Percentiles rank a stretch among this genome's conserved stretches.
phyloP scores from a whole-genome alignment of 2,888 invertebrate genomes.

The Sarcophaga caerulescens region DNA sequence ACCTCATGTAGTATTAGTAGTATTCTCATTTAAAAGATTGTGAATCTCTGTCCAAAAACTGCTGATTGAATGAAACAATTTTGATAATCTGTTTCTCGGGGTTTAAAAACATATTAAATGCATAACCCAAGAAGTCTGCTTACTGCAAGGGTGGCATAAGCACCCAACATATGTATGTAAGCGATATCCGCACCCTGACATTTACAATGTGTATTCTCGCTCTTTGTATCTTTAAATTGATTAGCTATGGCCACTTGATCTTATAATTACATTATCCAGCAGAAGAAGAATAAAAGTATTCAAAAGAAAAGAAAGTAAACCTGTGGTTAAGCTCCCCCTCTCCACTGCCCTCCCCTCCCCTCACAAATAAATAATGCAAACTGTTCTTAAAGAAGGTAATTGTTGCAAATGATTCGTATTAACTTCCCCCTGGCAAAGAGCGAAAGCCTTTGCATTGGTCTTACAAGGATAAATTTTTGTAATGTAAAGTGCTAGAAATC shows the following conservation, averaged over 20 bases:
- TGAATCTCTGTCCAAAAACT: too few relatives aligned
- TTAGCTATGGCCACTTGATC: conserved; percentile 80
- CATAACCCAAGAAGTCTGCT: too few relatives aligned
- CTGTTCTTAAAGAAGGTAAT: conserved; percentile 39
- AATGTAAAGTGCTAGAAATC: conserved; percentile 16
- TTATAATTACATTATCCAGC: conserved; percentile 75
- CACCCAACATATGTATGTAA: too few relatives aligned
- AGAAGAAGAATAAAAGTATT: conserved; percentile 11
- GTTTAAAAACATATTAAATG: too few relatives aligned
- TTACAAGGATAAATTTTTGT: conserved; percentile 19
- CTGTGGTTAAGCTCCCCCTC: conserved; percentile 28
- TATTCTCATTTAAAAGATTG: too few relatives aligned
- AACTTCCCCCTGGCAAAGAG: conserved; percentile 1
- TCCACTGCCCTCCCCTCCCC: conserved; percentile 12
- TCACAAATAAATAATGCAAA: background rate
- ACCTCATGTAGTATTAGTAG: too few relatives aligned
- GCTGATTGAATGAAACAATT: too few relatives aligned
- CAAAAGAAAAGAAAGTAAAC: background rate
- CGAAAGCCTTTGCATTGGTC: too few relatives aligned
- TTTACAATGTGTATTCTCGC: too few relatives aligned
- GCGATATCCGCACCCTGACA: too few relatives aligned
- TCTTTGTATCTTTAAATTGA: conserved; percentile 73
- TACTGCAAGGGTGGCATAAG: too few relatives aligned
- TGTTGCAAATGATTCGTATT: conserved; percentile 62
- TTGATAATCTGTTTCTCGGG: too few relatives aligned